A percentile compares a stretch with the other conserved stretches of the same genome.
phyloP scores from a whole-genome alignment of 1,140 invertebrate species.

The Cylas formicarius region DNA sequence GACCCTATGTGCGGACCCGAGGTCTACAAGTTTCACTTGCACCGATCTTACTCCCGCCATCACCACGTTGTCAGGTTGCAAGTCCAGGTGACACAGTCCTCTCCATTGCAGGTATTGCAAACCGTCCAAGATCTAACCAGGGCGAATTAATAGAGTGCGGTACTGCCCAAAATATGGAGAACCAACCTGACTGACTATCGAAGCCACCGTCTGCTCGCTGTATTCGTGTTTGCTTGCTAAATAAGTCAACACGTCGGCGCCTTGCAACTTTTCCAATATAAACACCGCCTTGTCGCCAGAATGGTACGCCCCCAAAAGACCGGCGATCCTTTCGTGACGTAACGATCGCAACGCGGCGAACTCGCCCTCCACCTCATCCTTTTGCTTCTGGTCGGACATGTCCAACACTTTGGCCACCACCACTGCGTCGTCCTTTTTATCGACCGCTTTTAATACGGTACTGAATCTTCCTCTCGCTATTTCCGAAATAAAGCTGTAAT shows the following conservation, averaged over 20 bases:
- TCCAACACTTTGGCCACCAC: constrained; percentile 76
- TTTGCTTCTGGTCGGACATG: constrained; percentile 51
- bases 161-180: constrained; percentile 11
- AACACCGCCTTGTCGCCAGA: constrained; percentile 60
- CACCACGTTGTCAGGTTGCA: constrained; percentile 96
- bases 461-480: constrained; percentile 65
- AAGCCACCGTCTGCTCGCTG: constrained; percentile 82
- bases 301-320: constrained; percentile 65
- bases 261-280: constrained; percentile 81
- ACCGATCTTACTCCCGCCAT: constrained; percentile 80
- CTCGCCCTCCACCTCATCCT: constrained; percentile 64
- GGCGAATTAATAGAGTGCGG: constrained; percentile 12
- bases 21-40: constrained; percentile 87
- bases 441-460: constrained; percentile 73
- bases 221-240: constrained; percentile 81
- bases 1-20: constrained; percentile 75
- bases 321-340: constrained; percentile 77
- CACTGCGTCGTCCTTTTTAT: constrained; percentile 62
- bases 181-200: constrained; percentile 65
- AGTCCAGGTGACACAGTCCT: constrained; percentile 83
- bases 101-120: constrained; percentile 90
- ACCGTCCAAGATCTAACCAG: constrained; percentile 65
- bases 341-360: constrained; percentile 73
- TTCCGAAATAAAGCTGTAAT: constrained; percentile 79
- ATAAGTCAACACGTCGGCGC: constrained; percentile 85